phyloP scores from a whole-genome alignment of 2,113 vertebrate genomes.

The Corapipo altera region DNA sequence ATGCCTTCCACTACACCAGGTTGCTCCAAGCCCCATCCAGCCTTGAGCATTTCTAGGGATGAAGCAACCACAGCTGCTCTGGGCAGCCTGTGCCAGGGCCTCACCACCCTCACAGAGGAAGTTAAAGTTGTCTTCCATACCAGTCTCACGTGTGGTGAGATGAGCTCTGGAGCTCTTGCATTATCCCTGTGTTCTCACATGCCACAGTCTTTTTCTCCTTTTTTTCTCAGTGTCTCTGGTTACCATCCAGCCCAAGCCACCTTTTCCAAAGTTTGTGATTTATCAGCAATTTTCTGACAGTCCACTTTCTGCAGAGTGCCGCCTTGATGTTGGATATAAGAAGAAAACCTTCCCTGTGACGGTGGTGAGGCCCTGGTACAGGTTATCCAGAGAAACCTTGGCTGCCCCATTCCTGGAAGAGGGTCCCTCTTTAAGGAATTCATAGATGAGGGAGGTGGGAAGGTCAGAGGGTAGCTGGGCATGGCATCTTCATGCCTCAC shows the following conservation, averaged over 20 bases:
- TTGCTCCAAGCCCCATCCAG: rapidly evolving
- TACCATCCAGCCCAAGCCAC: neutral
- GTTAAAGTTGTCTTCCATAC: neutral
- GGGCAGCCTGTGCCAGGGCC: neutral
- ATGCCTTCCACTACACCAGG: rapidly evolving
- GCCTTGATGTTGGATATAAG: neutral
- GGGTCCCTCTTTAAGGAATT: neutral
- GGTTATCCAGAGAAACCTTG: neutral
- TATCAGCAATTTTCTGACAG: neutral
- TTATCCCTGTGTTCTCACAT: neutral
- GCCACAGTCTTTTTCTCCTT: neutral
- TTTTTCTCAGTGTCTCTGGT: neutral
- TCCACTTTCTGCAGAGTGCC: neutral
- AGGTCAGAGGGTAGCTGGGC: too few species aligned
- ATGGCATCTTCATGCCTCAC: neutral
- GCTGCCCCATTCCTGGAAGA: neutral
- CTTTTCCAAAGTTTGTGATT: neutral
- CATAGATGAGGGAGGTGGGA: neutral
- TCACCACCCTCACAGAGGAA: neutral
- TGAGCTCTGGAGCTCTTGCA: neutral
- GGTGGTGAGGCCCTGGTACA: neutral
- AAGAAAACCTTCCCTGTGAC: neutral
- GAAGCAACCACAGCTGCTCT: neutral
- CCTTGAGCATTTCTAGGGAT: neutral
- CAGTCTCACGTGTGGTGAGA: neutral